Percentiles rank a stretch among this genome's conserved stretches.
Evolutionary conservation across 2,113 vertebrate species (phyloP).

Genomic region (Camelus dromedarius): DNA sequence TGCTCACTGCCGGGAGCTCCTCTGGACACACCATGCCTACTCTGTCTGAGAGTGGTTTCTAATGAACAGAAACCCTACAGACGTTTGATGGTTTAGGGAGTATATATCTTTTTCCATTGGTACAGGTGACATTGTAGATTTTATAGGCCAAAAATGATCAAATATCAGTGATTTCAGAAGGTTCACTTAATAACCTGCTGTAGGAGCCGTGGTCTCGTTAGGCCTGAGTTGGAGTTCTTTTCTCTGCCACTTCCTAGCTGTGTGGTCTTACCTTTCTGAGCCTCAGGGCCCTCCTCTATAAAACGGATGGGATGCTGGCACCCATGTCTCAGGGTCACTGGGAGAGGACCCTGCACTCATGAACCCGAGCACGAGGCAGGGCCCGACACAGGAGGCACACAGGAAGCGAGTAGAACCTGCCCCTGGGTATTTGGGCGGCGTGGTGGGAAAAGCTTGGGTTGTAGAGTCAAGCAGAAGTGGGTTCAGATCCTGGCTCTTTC

Average conservation of each 20-base stretch:
- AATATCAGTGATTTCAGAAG: neutral
- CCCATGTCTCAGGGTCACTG: fast-evolving
- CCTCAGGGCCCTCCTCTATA: neutral
- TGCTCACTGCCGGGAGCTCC: neutral
- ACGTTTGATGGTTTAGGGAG: neutral
- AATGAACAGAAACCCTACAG: neutral
- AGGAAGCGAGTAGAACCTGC: fast-evolving
- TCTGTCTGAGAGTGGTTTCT: neutral
- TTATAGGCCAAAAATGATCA: neutral
- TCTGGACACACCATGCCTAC: fast-evolving
- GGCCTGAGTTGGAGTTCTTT: neutral
- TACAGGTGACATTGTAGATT: neutral
- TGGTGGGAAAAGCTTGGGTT: neutral
- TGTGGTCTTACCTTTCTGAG: neutral
- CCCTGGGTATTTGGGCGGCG: neutral
- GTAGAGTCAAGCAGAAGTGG: neutral
- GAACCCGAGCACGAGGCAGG: neutral
- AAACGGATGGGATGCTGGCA: neutral
- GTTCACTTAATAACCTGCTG: neutral
- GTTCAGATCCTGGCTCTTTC: neutral
- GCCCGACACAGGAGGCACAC: fast-evolving
- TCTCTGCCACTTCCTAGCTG: neutral
- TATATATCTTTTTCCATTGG: neutral
- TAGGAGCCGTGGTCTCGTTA: neutral
- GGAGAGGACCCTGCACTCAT: neutral